Evolutionary conservation across 2,113 vertebrate species (phyloP), one percentile per base, ranked within the genome.

Genomic region (Xiphophorus couchianus): DNA sequence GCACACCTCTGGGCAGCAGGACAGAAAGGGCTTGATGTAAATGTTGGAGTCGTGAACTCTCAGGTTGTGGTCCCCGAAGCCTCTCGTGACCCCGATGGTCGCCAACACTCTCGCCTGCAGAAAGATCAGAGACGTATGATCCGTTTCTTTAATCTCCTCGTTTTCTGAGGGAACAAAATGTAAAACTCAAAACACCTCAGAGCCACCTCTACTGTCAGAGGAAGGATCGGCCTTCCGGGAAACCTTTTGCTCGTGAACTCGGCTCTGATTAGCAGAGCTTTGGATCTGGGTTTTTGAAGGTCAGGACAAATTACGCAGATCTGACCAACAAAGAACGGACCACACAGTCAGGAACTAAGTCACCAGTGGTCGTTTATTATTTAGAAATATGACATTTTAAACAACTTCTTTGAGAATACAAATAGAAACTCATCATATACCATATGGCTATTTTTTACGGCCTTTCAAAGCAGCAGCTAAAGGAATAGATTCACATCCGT

Each of bases 21-120:
- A 99, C 77, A 99, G 94, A 93, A 99, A 99, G 31, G 97, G 98
- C 78, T 99, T 99, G 85, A 99, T 99, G 89, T 96, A 96, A 94
- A 99, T 97, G 92, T 97, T 98, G 33, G 98, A 99, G 90, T 98
- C 97, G 0, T 98, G 97, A 69, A 99, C 98, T 93, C 97, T 99
- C 67, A 99, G 93, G 69, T 97, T 97, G 76, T 99, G 97, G 91
- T 99, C 97, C 42, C 98, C 97, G 3, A 99, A 95, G 72, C 98
- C 97, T 88, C 98, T 93, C 1, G 98, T 98, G 82, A 99, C 97
- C 25, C 97, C 98, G 70, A 99, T 98, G 72, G 98, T 99, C 35
- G 98, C 98, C 96, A 99, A 92, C 73, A 99, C 96, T 3, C 98
- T 97, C 71, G 98, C 97, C 98, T 99, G 85, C 33, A 87, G 86